Conservation (phyloP, 2,797 vertebrate species). For the Pangasius mekongensis region DNA sequence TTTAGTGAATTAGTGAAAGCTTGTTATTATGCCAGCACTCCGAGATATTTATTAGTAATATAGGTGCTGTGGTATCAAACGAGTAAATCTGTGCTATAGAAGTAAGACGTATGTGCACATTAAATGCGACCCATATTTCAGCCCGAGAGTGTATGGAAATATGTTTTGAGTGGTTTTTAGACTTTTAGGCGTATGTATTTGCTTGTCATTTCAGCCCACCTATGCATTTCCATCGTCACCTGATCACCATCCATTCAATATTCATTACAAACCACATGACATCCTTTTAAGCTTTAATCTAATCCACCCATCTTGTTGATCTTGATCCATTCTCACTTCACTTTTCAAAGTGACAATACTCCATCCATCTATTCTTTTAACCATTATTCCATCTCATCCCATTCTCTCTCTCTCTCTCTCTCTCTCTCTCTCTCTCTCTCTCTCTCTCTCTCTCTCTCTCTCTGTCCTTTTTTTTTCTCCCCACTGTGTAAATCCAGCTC, state of each 20-base stretch:
- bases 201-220: background rate
- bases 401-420: conserved; percentile 4
- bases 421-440: background rate
- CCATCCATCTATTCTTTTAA: background rate
- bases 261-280: background rate
- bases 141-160: background rate
- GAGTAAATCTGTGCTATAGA: background rate
- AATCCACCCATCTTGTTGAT: background rate
- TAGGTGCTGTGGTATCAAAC: background rate
- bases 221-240: too few relatives aligned
- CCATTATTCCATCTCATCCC: conserved; percentile 28
- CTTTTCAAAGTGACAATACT: background rate
- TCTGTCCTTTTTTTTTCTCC: background rate
- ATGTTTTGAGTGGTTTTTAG: background rate
- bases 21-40: background rate
- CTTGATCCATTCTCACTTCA: background rate
- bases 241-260: background rate
- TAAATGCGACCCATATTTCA: background rate
- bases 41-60: background rate
- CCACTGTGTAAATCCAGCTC: conserved; percentile 64
- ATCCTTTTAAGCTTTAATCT: background rate
- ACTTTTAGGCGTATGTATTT: background rate
- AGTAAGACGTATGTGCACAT: background rate
- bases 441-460: background rate
- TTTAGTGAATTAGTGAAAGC: background rate